Conservation (phyloP, 2,888 invertebrate genomes). For the Tenodera sinensis region DNA sequence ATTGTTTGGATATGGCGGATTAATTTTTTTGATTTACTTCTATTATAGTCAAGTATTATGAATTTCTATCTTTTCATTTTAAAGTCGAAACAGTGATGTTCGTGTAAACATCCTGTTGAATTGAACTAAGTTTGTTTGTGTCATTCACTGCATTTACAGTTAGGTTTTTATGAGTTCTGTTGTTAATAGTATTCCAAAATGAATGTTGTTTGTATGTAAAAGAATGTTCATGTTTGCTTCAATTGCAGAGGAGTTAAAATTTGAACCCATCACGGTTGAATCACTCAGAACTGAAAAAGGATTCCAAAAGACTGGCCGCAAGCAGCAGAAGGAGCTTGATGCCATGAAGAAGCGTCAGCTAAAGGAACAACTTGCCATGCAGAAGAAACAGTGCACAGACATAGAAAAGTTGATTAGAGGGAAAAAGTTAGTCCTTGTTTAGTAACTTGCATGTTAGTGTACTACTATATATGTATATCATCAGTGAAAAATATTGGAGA, state of each 20-base stretch:
- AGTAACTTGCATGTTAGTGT: neutral
- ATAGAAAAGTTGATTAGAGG: slow-evolving; percentile 93
- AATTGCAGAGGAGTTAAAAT: slow-evolving; percentile 58
- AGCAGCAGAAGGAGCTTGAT: slow-evolving; percentile 94
- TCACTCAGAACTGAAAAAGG: slow-evolving; percentile 84
- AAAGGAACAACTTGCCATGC: slow-evolving; percentile 86
- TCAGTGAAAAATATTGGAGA: too few species aligned
- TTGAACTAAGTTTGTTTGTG: too few species aligned
- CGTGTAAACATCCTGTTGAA: too few species aligned
- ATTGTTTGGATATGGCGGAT: too few species aligned
- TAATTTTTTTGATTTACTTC: too few species aligned
- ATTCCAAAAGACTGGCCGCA: slow-evolving; percentile 87
- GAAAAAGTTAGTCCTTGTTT: slow-evolving; percentile 65
- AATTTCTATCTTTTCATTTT: too few species aligned
- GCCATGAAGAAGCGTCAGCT: slow-evolving; percentile 86
- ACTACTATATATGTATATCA: too few species aligned
- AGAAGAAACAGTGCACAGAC: slow-evolving; percentile 86
- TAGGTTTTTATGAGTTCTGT: too few species aligned
- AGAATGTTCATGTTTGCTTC: neutral
- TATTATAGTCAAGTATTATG: too few species aligned
- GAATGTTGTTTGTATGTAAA: neutral
- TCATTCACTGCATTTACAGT: too few species aligned
- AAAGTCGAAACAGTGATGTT: too few species aligned
- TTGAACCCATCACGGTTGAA: slow-evolving; percentile 88
- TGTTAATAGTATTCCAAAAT: too few species aligned